phyloP scores from a whole-genome alignment of 2,113 vertebrate species.

The Hydropotes inermis region DNA sequence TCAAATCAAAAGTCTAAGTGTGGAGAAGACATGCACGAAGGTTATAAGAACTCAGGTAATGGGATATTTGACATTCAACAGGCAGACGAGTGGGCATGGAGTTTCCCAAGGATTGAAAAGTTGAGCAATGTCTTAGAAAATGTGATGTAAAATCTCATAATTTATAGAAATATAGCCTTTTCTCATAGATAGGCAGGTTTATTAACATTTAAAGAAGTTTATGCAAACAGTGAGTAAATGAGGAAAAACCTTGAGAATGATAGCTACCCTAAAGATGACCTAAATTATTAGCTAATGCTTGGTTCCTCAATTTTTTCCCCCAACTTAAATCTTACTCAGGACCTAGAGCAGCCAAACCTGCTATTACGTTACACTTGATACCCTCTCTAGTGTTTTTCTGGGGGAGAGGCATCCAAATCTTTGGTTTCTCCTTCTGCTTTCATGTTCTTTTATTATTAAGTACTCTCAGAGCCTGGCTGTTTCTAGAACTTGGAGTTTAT shows the following conservation, averaged over 20 bases:
- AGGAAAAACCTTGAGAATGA: neutral
- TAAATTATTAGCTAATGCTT: neutral
- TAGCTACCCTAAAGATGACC: neutral
- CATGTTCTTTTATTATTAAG: neutral
- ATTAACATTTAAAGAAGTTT: neutral
- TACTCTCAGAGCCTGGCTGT: neutral
- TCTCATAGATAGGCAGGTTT: neutral
- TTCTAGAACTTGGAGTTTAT: neutral
- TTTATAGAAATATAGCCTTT: neutral
- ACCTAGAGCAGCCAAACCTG: neutral
- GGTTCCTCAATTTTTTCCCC: neutral
- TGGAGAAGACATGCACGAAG: neutral
- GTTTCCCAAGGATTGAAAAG: neutral
- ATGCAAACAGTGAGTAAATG: neutral
- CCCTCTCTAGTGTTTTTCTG: neutral
- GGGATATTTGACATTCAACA: neutral
- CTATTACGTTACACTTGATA: neutral
- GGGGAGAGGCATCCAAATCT: neutral
- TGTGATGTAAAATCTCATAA: neutral
- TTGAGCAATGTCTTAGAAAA: neutral
- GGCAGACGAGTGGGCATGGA: rapidly evolving
- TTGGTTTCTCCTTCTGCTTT: neutral
- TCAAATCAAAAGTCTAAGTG: neutral
- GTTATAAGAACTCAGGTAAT: neutral
- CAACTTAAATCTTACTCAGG: neutral